Base-by-base conservation (phyloP, 2,797 vertebrate genomes). In the Mus spretus region DNA sequence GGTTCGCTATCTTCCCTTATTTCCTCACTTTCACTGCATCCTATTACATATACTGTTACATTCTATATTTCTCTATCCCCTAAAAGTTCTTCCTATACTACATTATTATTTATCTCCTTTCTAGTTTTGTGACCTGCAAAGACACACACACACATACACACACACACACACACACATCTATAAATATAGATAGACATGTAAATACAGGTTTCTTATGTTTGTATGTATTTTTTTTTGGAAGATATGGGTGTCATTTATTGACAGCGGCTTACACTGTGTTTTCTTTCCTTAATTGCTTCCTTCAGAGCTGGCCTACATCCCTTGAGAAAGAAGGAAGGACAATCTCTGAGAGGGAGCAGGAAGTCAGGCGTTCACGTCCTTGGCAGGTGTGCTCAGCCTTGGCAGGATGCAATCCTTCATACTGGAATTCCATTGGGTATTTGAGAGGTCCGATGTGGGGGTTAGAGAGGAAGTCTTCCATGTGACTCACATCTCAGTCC, bases 171-270 rank as follows among this genome's bases (percentile, higher is more conserved):
- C 65, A 70, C n/a, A n/a, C n/a, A n/a, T n/a, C n/a, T n/a, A n/a
- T n/a, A n/a, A n/a, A n/a, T n/a, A n/a, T n/a, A n/a, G n/a, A n/a
- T n/a, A n/a, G n/a, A n/a, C n/a, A n/a, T n/a, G n/a, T n/a, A n/a
- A n/a, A n/a, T n/a, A n/a, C n/a, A n/a, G n/a, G n/a, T n/a, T n/a
- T n/a, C n/a, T n/a, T n/a, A n/a, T n/a, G n/a, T n/a, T n/a, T n/a
- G n/a, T n/a, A n/a, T n/a, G n/a, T n/a, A n/a, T n/a, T n/a, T n/a
- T n/a, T n/a, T n/a, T n/a, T n/a, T n/a, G n/a, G n/a, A 90, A 91
- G 89, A 80, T 91, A 93, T 96, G 93, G 93, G 95, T 96, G 90
- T 93, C 95, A n/a, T 98, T 98, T 98, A 98, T 98, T 98, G 97
- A 98, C 97, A 79, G 96, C 78, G 87, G 95, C 80, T 98, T 94